Base-by-base conservation (phyloP, 2,888 invertebrate genomes). In the Cistogaster globosa region DNA sequence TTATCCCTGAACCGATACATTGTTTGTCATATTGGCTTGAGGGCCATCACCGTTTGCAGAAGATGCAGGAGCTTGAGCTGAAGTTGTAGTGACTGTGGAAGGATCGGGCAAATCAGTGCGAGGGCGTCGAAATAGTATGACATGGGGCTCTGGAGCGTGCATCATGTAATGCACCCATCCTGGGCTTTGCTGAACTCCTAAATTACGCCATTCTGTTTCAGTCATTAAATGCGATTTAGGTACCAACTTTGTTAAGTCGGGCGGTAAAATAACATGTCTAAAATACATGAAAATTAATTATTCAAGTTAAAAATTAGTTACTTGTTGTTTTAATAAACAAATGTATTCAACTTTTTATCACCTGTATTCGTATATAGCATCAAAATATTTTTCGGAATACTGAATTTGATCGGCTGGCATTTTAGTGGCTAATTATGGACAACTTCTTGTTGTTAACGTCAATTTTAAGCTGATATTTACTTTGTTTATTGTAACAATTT, bases 101-200 rank as follows among this genome's bases (percentile, higher is more conserved):
- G 80, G 12, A 16, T 86, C 86, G 0, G 81, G 14, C 12, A 83
- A 62, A 38, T 88, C 89, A 0, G 88, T 87, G 7, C 90, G 89
- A 48, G 94, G 94, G 88, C 96, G 94, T 38, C 97, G 93, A 91
- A 98, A 98, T 32, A 98, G 93, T 79, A 98, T 93, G 1, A 98
- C 96, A 90, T 98, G 97, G 0, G 97, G 98, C 90, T 98, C 98
- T 55, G 98, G 98, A 22, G 95, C 95, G 91, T 98, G 98, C 87
- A 97, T 95, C 97, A 92, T 92, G 60, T 92, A 92, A 82, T 92
- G 92, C 0, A 92, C 89, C 97, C 97, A 97, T 67, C 97, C 97
- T 0, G 97, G 97, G 90, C 97, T 97, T 92, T 98, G 98, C 91
- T 98, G 98, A 0, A 98, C 97, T 0, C 98, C 98, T 1, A 98